Evolutionary conservation across 2,797 vertebrate species (phyloP).

Genomic region (Hybognathus amarus): DNA sequence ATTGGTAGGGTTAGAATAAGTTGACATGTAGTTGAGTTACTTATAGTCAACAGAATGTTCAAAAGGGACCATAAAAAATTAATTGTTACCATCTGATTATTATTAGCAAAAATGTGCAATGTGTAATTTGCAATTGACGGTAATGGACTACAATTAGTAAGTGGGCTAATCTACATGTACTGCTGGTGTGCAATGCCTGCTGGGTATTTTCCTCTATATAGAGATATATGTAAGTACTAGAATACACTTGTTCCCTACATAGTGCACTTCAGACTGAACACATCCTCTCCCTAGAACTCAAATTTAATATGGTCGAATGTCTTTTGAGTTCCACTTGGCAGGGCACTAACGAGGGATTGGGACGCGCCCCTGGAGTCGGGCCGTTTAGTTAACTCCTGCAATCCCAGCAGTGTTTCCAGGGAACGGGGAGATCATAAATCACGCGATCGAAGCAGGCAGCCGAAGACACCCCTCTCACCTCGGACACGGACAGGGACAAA

Average conservation of each 20-base stretch:
- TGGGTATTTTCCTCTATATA: not conserved
- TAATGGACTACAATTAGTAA: not conserved
- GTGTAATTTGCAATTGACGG: not conserved
- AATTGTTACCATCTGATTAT: not conserved
- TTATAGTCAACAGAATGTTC: no score
- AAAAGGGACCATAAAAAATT: no score
- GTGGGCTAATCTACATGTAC: not conserved
- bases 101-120: not conserved
- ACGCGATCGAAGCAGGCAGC: slow-evolving; percentile 73
- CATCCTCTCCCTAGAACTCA: not conserved
- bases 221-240: not conserved
- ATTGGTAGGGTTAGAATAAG: no score
- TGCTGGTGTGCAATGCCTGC: not conserved
- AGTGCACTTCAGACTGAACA: not conserved
- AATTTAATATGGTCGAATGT: not conserved
- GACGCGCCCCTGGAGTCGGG: slow-evolving; percentile 11
- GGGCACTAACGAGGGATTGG: not conserved
- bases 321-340: slow-evolving; percentile 2
- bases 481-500: slow-evolving; percentile 68
- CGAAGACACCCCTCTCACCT: slow-evolving; percentile 73
- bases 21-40: no score
- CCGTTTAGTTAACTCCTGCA: slow-evolving; percentile 65
- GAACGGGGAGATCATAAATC: slow-evolving; percentile 75
- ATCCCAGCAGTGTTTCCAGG: slow-evolving; percentile 63
- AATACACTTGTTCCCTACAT: not conserved